These are phyloP conservation scores for Drosophila rufa DNA, from an alignment of 1,140 invertebrate species.

Conservation along the genomic window DNA sequence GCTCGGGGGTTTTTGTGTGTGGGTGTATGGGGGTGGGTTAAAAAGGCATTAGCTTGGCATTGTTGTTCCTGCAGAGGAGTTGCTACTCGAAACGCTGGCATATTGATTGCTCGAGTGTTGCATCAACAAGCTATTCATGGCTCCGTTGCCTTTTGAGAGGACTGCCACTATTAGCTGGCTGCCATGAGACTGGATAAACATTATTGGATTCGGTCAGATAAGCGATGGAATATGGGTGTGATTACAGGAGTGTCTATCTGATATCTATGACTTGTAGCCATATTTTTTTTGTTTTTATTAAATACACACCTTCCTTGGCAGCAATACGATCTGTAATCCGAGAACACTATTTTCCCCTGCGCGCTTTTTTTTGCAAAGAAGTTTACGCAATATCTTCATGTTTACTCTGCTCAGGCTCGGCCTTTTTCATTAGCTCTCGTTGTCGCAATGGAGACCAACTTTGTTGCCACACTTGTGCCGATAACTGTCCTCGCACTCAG, in stretches of 20 bases:
- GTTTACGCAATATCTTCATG: background rate
- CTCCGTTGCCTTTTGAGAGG: constrained; percentile 26
- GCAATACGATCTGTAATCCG: background rate
- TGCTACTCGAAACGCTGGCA: constrained; percentile 63
- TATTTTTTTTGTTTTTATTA: too few species aligned
- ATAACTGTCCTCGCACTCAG: constrained; percentile 18
- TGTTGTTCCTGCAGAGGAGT: constrained; percentile 55
- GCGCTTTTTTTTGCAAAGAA: background rate
- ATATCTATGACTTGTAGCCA: too few species aligned
- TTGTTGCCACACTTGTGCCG: constrained; percentile 27
- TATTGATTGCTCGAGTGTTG: constrained; percentile 75
- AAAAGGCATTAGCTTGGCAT: constrained; percentile 67
- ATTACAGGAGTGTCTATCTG: background rate
- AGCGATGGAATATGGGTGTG: background rate
- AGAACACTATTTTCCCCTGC: background rate
- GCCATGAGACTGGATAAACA: constrained; percentile 31
- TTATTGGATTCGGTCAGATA: constrained; percentile 28
- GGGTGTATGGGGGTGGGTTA: background rate
- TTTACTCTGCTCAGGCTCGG: background rate
- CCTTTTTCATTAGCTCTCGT: constrained; percentile 1
- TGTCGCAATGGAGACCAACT: constrained; percentile 24
- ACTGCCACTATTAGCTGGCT: constrained; percentile 36
- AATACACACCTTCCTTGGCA: too few species aligned
- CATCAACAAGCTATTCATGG: constrained; percentile 58
- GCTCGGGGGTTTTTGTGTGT: constrained; percentile 1